Base-by-base conservation (phyloP, 2,888 invertebrate species). In the Anoncus sp. region DNA sequence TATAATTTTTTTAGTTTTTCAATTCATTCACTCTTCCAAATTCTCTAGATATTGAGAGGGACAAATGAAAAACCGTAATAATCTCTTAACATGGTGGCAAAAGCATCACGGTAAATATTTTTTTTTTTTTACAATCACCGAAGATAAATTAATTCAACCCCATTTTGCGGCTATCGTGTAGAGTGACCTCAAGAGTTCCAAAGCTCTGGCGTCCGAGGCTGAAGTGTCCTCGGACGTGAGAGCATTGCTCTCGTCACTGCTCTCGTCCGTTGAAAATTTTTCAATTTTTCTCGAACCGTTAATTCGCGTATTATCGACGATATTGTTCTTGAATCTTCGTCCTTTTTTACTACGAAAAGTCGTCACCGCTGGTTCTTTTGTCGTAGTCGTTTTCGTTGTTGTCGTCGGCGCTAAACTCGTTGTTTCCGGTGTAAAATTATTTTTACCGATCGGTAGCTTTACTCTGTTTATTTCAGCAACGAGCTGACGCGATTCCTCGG, bases 151-250 rank as follows among this genome's bases (percentile, higher is more conserved):
- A 7, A 31, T 77, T 92, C 93, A 93, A 85, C 96, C 96, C 94
- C 96, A 97, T 92, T 95, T 94, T 20, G 97, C 96, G 72, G 97
- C 97, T 89, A 97, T 94, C 80, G 96, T 94, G 91, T 97, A 97
- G 73, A 97, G 92, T 80, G 97, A 96, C 92, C 96, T 95, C 87
- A 97, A 93, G 83, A 97, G 92, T 91, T 97, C 96, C 85, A 97
- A 92, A 14, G 97, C 97, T 90, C 97, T 93, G 22, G 94, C 94
- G 86, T 97, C 97, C 14, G 97, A 94, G 66, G 82, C 93, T 88
- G 86, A 89, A 83, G 80, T 92, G 91, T 87, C 87, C 83, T 89
- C 85, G 35, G 85, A 80, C n/a, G 87, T 81, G 24, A 88, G 79
- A 12, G 86, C 82, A 77, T 87, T 88, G 71, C 84, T 84, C 70